Percentiles rank a stretch among this genome's conserved stretches.
phyloP scores from a whole-genome alignment of 2,888 invertebrate genomes.

The Neocrepidodera transversa region DNA sequence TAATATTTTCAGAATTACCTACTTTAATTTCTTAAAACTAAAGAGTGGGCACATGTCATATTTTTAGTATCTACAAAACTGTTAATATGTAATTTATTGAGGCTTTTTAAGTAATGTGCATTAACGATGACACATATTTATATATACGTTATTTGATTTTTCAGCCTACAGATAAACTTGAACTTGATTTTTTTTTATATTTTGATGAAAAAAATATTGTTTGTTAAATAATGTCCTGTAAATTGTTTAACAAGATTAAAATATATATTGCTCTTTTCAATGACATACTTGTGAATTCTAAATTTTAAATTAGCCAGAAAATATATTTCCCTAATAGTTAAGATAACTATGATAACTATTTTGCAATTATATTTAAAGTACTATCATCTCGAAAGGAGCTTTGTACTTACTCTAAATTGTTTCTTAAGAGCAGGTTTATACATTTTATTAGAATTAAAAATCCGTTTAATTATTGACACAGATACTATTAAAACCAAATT shows the following conservation, averaged over 20 bases:
- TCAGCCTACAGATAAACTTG: neutral
- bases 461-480: neutral
- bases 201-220: no score
- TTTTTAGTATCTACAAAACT: neutral
- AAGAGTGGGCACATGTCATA: neutral
- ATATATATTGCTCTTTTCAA: no score
- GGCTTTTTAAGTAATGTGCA: neutral
- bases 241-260: no score
- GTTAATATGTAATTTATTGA: neutral
- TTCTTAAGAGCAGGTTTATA: neutral
- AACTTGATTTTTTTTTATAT: no score
- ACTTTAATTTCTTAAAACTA: neutral
- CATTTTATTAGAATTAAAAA: neutral
- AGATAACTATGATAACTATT: no score
- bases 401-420: neutral
- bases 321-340: no score
- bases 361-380: no score
- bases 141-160: neutral
- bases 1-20: neutral
- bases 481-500: neutral
- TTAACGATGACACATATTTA: neutral
- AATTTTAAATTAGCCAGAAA: no score
- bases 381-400: neutral
- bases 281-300: no score
- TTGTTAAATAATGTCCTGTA: no score